Evolutionary conservation across 2,113 vertebrate genomes (phyloP), one percentile per base, ranked within the genome.

Genomic region (Elephas maximus): DNA sequence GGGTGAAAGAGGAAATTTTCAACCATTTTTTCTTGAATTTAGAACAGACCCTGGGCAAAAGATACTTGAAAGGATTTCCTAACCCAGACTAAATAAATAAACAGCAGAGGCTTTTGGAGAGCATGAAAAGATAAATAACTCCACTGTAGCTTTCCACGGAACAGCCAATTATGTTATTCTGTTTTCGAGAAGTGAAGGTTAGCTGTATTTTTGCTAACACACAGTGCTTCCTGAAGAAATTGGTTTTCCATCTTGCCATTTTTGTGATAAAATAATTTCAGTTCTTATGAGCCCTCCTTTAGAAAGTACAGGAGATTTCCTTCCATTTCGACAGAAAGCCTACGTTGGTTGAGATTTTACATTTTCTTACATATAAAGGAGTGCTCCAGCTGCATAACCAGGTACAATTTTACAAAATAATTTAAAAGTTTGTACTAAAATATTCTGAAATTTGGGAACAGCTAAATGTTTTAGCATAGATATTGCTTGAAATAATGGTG

Each of bases 251-350:
- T 4, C 15, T 83, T 96, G 28, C 41, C 37, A 74, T 53, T 88
- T 87, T 73, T 83, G 33, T 95, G 63, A 90, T 71, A 85, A 87
- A 87, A 76, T 94, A 89, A 95, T 88, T 78, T 81, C 5, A 76
- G 20, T 89, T 73, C 15, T 65, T 85, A 23, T 21, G 65, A 71
- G 24, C 28, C 23, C 2, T 93, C 60, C 30, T 63, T 94, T 23
- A 81, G 81, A 94, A 82, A 78, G 28, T 11, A 65, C 10, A 65
- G n/a, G 57, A 51, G 8, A 77, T 84, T 91, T 91, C 84, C 41
- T 73, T 69, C 28, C n/a, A 65, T 77, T 84, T 63, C 44, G 21
- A 3, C 12, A 73, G 74, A 95, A 84, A 80, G 37, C 1, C 5
- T 63, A 24, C 4, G 0, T 87, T 67, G 41, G 23, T 88, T 73